A percentile compares a stretch with the other conserved stretches of the same genome.
phyloP scores from a whole-genome alignment of 2,888 invertebrate genomes.

The Synergus japonicus region DNA sequence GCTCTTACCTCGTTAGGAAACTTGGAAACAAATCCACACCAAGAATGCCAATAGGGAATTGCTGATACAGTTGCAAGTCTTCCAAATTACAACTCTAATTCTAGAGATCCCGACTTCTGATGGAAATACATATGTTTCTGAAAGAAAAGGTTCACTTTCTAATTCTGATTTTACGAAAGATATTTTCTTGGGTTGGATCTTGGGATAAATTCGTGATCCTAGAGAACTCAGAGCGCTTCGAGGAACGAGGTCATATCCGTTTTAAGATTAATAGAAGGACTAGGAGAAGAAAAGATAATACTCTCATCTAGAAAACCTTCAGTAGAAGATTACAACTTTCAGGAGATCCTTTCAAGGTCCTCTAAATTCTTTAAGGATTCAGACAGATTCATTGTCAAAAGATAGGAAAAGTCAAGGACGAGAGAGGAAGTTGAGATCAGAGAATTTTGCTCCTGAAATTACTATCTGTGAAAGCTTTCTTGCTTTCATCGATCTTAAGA shows the following conservation, averaged over 20 bases:
- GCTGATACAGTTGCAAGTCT: not conserved
- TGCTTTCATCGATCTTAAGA: not conserved
- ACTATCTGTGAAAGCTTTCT: not conserved
- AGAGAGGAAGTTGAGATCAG: slow-evolving; percentile 1
- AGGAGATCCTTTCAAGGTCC: slow-evolving; percentile 24
- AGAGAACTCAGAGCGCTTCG: not conserved
- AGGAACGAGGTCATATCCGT: slow-evolving; percentile 19
- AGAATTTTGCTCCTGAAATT: not conserved
- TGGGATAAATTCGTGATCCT: not conserved
- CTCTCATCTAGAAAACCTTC: slow-evolving; percentile 25
- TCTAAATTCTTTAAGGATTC: slow-evolving; percentile 32
- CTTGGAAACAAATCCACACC: not conserved
- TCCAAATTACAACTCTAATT: not conserved
- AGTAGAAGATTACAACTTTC: slow-evolving; percentile 30
- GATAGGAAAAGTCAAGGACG: slow-evolving; percentile 31
- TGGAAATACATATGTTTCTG: not conserved
- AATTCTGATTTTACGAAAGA: slow-evolving; percentile 6
- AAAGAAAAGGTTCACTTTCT: not conserved
- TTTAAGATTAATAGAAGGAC: slow-evolving; percentile 22
- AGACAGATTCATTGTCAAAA: slow-evolving; percentile 30
- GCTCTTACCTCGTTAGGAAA: slow-evolving; percentile 8
- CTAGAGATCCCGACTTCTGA: not conserved
- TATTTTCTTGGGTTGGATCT: not conserved
- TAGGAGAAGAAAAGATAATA: slow-evolving; percentile 27
- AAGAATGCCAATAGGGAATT: not conserved